phyloP scores from a whole-genome alignment of 2,888 invertebrate genomes.

The Mesochorus sp. region DNA sequence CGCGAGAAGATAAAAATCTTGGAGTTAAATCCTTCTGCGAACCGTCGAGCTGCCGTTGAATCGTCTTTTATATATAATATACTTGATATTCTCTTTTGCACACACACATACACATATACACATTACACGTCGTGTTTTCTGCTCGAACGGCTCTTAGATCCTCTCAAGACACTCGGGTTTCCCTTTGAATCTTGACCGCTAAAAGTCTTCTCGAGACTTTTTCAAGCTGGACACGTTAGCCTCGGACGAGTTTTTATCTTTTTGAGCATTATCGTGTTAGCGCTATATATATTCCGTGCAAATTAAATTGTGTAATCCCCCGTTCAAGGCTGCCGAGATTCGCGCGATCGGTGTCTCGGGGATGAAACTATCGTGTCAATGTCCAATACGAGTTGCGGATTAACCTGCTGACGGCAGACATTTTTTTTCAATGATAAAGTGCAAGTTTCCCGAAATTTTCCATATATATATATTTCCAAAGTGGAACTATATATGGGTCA shows the following conservation, averaged over 20 bases:
- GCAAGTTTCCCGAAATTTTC: too few relatives aligned
- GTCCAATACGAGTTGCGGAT: conserved; percentile 37
- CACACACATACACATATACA: too few relatives aligned
- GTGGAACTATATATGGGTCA: too few relatives aligned
- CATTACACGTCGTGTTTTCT: conserved; percentile 50
- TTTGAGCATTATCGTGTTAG: conserved; percentile 23
- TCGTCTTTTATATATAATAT: conserved; percentile 28
- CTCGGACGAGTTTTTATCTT: conserved; percentile 26
- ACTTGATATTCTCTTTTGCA: conserved; percentile 20
- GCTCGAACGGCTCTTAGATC: conserved; percentile 53
- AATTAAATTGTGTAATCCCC: conserved; percentile 50
- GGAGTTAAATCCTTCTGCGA: conserved; percentile 31
- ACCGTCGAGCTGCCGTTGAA: conserved; percentile 29
- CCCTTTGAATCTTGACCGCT: conserved; percentile 50
- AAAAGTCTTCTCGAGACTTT: conserved; percentile 29
- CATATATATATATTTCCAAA: too few relatives aligned
- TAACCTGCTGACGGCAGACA: conserved; percentile 1
- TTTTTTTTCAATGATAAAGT: too few relatives aligned
- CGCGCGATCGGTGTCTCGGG: conserved; percentile 14
- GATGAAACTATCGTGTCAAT: conserved; percentile 3
- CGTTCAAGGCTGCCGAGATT: conserved; percentile 31
- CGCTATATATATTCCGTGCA: conserved; percentile 25
- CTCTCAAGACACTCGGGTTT: conserved; percentile 39
- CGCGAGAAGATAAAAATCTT: conserved; percentile 19
- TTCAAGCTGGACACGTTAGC: conserved; percentile 12